A percentile compares a stretch with the other conserved stretches of the same genome.
Evolutionary conservation across 2,797 vertebrate genomes (phyloP).

Genomic region (Chrosomus eos): DNA sequence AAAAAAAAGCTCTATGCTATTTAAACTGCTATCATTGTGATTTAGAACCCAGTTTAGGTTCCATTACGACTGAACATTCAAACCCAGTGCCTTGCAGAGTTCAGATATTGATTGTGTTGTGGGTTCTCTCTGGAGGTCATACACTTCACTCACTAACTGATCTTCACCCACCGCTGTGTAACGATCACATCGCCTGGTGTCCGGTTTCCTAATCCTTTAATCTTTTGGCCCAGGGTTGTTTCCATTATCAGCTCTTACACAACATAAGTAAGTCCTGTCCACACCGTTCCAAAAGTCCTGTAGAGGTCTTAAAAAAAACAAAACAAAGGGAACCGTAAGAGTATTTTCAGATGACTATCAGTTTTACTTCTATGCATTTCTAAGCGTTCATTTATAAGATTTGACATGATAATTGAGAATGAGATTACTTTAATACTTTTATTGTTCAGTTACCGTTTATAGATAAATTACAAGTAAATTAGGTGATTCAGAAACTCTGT

Average conservation of each 20-base stretch:
- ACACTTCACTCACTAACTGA: constrained; percentile 48
- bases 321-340: not conserved
- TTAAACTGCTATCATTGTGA: not conserved
- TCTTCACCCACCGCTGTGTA: constrained; percentile 51
- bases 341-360: not conserved
- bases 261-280: constrained; percentile 72
- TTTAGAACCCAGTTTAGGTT: not conserved
- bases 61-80: not conserved
- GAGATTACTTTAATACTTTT: not conserved
- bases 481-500: not conserved
- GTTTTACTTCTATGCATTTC: not conserved
- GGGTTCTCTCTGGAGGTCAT: constrained; percentile 58
- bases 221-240: constrained; percentile 70
- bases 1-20: not conserved
- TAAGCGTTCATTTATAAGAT: not conserved
- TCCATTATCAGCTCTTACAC: constrained; percentile 71
- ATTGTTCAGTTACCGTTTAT: not conserved
- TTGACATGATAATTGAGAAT: not conserved
- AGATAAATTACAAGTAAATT: not conserved
- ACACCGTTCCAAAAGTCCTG: constrained; percentile 10
- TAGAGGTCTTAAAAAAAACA: constrained; percentile 30
- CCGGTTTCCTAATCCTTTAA: constrained; percentile 77
- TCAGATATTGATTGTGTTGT: constrained; percentile 25
- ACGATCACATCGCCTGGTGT: constrained; percentile 72
- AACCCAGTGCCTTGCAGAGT: not conserved